These are phyloP conservation scores for Vicugna pacos DNA, from an alignment of 2,113 vertebrate species.

Conservation along the genomic window DNA sequence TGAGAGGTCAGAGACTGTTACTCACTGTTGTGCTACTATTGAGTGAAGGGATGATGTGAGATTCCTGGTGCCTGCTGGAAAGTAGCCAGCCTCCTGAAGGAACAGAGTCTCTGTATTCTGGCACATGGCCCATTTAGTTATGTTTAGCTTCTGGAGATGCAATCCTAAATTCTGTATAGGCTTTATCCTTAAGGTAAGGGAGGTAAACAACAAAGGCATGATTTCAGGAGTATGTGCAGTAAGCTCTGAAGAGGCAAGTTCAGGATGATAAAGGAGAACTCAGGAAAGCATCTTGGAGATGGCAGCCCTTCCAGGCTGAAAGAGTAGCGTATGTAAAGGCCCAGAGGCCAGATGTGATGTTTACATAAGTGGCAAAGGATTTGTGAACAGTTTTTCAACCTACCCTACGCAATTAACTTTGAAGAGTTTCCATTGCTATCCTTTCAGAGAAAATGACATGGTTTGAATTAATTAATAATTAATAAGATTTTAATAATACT, in stretches of 20 bases:
- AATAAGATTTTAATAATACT: slow-evolving; percentile 29
- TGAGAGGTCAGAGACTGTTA: not conserved
- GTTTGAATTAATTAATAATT: slow-evolving; percentile 11
- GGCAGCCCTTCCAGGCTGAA: not conserved
- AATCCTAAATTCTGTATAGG: not conserved
- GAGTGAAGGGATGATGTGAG: not conserved
- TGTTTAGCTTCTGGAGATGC: not conserved
- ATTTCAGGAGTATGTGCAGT: not conserved
- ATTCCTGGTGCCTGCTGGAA: not conserved
- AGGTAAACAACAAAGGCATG: not conserved
- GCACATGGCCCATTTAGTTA: not conserved
- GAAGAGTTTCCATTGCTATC: not conserved
- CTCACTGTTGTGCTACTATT: not conserved
- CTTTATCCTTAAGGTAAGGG: not conserved
- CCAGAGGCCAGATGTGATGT: not conserved
- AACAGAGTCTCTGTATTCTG: not conserved
- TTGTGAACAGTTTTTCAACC: not conserved
- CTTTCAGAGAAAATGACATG: not conserved
- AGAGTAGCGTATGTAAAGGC: not conserved
- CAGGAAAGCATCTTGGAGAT: not conserved
- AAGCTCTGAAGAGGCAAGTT: not conserved
- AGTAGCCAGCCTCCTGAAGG: not conserved
- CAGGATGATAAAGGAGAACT: not conserved
- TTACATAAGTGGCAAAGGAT: not conserved
- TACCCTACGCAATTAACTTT: not conserved